These are phyloP conservation scores for Tridacna crocea DNA, from an alignment of 2,888 invertebrate species.

Conservation along the genomic window DNA sequence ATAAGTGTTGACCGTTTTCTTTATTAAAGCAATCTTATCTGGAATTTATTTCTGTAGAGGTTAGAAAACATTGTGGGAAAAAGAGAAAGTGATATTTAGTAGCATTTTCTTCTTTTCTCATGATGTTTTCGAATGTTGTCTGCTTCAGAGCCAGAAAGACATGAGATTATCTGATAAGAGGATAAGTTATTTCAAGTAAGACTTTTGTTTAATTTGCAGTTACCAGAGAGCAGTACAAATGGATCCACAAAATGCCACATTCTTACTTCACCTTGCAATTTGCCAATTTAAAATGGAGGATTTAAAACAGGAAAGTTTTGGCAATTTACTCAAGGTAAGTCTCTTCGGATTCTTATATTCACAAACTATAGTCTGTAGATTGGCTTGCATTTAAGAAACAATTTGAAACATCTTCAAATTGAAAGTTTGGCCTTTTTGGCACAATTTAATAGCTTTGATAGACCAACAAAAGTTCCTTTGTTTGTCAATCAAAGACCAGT, in stretches of 20 bases:
- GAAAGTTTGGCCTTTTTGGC: too few species aligned
- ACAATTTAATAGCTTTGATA: too few species aligned
- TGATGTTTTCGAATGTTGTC: neutral
- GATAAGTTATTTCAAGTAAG: too few species aligned
- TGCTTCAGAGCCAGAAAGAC: neutral
- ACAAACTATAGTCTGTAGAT: too few species aligned
- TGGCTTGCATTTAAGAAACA: too few species aligned
- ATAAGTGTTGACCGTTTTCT: too few species aligned
- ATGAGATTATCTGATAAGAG: too few species aligned
- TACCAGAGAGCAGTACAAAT: conserved; percentile 37
- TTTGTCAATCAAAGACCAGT: too few species aligned
- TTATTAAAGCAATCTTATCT: too few species aligned
- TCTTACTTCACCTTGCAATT: conserved; percentile 64
- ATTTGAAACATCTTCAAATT: too few species aligned
- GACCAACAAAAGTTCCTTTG: too few species aligned
- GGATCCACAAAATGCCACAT: conserved; percentile 49
- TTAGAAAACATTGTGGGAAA: neutral
- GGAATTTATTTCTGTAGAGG: neutral
- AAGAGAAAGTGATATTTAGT: neutral
- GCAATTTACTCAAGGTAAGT: conserved; percentile 69
- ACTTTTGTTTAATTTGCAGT: neutral
- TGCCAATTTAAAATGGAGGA: conserved; percentile 38
- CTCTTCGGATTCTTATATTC: neutral
- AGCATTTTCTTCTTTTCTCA: neutral
- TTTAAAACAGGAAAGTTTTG: conserved; percentile 65